These are phyloP conservation scores for Leucophenga varia DNA, from an alignment of 1,140 invertebrate genomes.

Conservation along the genomic window DNA sequence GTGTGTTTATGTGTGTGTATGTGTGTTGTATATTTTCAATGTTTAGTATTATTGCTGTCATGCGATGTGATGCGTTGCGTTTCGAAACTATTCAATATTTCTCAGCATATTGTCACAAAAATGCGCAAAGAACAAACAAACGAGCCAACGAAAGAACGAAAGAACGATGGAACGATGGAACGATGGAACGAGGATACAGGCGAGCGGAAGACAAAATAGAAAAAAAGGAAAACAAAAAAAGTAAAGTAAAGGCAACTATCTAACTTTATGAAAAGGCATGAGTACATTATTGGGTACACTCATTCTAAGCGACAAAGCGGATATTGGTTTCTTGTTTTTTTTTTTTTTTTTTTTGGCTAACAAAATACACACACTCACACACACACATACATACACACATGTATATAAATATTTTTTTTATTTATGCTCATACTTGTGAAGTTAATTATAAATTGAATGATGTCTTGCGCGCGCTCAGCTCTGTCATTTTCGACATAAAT, in stretches of 20 bases:
- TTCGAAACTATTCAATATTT: slow-evolving; percentile 29
- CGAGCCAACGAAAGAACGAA: too few relatives aligned
- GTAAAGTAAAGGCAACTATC: background rate
- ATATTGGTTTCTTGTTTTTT: slow-evolving; percentile 4
- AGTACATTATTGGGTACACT: background rate
- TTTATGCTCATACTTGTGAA: slow-evolving; percentile 20
- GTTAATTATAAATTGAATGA: slow-evolving; percentile 26
- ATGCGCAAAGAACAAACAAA: background rate
- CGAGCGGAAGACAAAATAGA: too few relatives aligned
- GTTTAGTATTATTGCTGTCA: slow-evolving; percentile 25
- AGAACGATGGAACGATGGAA: too few relatives aligned
- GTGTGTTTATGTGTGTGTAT: slow-evolving; percentile 7
- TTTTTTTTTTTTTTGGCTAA: slow-evolving; percentile 9
- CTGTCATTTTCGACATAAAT: too few relatives aligned
- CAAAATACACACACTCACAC: slow-evolving; percentile 2
- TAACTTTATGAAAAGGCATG: background rate
- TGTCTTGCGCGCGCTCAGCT: slow-evolving; percentile 20
- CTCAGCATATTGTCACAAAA: slow-evolving; percentile 4
- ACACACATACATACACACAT: background rate
- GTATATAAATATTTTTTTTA: slow-evolving; percentile 8
- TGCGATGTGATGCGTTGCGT: slow-evolving; percentile 4
- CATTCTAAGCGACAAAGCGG: background rate
- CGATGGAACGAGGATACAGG: too few relatives aligned
- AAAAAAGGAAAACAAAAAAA: background rate
- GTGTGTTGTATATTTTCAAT: slow-evolving; percentile 19